Evolutionary conservation across 2,113 vertebrate genomes (phyloP).

Genomic region (Charina bottae): DNA sequence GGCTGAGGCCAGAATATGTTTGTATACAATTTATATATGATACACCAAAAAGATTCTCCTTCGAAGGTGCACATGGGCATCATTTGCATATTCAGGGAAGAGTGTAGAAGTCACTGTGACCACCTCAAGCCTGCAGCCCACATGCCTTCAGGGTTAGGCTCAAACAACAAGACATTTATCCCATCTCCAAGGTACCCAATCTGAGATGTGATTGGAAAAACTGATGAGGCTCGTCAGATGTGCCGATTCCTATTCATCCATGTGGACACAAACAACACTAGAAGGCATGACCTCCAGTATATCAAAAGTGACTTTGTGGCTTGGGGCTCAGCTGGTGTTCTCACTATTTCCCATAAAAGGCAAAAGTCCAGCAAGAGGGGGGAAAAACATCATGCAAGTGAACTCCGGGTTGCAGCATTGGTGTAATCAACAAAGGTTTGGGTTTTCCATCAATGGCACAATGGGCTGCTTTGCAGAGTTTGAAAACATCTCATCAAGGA

Average conservation of each 20-base stretch:
- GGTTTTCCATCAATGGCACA: neutral
- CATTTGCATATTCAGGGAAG: neutral
- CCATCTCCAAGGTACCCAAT: neutral
- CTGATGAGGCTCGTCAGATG: neutral
- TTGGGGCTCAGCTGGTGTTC: neutral
- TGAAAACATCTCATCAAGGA: neutral
- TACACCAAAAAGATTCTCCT: neutral
- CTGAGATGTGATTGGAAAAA: neutral
- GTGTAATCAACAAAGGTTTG: neutral
- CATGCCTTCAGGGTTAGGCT: neutral
- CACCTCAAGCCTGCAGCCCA: neutral
- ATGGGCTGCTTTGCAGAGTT: neutral
- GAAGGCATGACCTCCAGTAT: neutral
- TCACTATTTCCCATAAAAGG: neutral
- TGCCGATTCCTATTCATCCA: neutral
- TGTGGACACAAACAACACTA: neutral
- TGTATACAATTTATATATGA: neutral
- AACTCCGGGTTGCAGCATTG: neutral
- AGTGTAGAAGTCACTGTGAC: neutral
- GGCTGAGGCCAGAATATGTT: neutral
- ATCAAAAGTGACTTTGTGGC: neutral
- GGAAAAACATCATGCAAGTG: neutral
- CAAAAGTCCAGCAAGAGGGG: neutral
- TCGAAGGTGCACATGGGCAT: neutral
- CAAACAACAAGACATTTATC: neutral